Evolutionary conservation across 2,888 invertebrate genomes (phyloP).

Genomic region (Darwinula stevensoni): DNA sequence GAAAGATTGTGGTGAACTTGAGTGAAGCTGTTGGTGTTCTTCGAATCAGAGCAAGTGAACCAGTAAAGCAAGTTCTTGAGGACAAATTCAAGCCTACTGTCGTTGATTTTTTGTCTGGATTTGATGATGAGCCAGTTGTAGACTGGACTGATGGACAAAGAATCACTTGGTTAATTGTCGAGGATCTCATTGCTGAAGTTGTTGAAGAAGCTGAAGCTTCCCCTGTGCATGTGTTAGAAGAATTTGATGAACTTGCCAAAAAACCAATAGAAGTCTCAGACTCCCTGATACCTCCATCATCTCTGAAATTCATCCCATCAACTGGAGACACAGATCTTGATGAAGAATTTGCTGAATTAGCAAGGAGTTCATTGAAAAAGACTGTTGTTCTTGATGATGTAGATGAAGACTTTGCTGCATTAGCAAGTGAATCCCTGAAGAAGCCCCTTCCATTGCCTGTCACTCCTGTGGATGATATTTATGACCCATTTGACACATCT

Average conservation of each 20-base stretch:
- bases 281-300: too few relatives aligned
- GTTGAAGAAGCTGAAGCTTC: constrained; percentile 3
- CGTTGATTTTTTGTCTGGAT: constrained; percentile 11
- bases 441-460: constrained; percentile 15
- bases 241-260: constrained; percentile 6
- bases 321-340: constrained; percentile 13
- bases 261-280: constrained; percentile 6
- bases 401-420: constrained; percentile 41
- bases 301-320: constrained; percentile 14
- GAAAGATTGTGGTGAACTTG: constrained; percentile 28
- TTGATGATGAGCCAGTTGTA: constrained; percentile 14
- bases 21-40: constrained; percentile 64
- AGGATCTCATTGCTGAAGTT: not conserved
- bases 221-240: constrained; percentile 5
- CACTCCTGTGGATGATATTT: constrained; percentile 5
- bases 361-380: too few relatives aligned
- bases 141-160: constrained; percentile 18
- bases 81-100: too few relatives aligned
- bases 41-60: constrained; percentile 40
- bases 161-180: too few relatives aligned
- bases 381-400: too few relatives aligned
- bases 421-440: constrained; percentile 42
- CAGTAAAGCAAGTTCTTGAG: constrained; percentile 14
- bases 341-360: constrained; percentile 13
- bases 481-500: too few relatives aligned